Evolutionary conservation across 1,140 invertebrate species (phyloP).

Genomic region (Ctenoplectra terminalis): DNA sequence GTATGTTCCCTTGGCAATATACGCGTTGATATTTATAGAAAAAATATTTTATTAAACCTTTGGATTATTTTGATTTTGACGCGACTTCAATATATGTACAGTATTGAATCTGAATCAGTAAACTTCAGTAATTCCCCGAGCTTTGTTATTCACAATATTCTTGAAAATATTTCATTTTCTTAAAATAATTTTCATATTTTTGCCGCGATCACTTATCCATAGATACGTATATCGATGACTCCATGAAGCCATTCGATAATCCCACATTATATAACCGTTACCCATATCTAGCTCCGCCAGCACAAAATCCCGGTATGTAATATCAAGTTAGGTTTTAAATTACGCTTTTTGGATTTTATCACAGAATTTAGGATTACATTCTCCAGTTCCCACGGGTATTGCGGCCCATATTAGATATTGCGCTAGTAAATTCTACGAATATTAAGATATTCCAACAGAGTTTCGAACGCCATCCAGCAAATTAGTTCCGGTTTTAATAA

Average conservation of each 20-base stretch:
- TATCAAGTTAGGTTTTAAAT: slow-evolving; percentile 42
- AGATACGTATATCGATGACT: slow-evolving; percentile 19
- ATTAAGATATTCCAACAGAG: slow-evolving; percentile 13
- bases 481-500: neutral
- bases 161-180: neutral
- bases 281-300: slow-evolving; percentile 22
- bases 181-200: slow-evolving; percentile 6
- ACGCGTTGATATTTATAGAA: no score
- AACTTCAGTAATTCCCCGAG: no score
- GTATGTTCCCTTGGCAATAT: no score
- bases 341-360: slow-evolving; percentile 40
- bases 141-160: no score
- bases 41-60: no score
- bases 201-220: neutral
- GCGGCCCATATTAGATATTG: slow-evolving; percentile 25
- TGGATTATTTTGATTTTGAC: no score
- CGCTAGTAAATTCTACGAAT: slow-evolving; percentile 12
- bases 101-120: no score
- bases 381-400: slow-evolving; percentile 5
- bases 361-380: slow-evolving; percentile 48
- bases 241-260: slow-evolving; percentile 32
- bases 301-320: slow-evolving; percentile 31
- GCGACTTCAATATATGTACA: no score
- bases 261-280: slow-evolving; percentile 18
- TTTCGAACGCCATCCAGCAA: neutral